A percentile compares a stretch with the other conserved stretches of the same genome.
Conservation (phyloP, 2,113 vertebrate species). For the Pseudopodoces humilis region DNA sequence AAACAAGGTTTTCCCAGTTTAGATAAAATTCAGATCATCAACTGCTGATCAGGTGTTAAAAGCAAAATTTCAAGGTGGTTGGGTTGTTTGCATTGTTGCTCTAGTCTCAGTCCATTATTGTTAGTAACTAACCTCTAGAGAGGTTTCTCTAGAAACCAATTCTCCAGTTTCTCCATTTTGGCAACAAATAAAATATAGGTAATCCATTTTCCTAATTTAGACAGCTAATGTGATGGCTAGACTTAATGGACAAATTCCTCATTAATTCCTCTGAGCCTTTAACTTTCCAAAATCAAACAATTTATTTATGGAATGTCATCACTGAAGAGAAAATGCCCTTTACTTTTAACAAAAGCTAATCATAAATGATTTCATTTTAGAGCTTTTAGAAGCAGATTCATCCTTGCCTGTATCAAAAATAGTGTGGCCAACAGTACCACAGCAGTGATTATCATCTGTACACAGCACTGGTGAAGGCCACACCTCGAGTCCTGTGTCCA, state of each 20-base stretch:
- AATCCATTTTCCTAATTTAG: background rate
- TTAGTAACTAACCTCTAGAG: background rate
- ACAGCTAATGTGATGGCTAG: background rate
- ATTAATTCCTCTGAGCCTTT: background rate
- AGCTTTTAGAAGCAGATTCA: background rate
- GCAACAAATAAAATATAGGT: background rate
- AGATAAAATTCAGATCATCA: background rate
- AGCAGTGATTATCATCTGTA: background rate
- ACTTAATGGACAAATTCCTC: background rate
- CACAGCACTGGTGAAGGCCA: background rate
- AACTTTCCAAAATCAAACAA: background rate
- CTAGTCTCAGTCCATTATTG: background rate
- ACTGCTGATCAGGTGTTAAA: background rate
- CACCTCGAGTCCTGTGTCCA: background rate
- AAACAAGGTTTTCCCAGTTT: background rate
- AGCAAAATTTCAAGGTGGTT: background rate
- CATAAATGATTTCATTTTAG: background rate
- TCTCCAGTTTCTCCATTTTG: background rate
- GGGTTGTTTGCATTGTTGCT: background rate
- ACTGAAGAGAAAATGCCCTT: background rate
- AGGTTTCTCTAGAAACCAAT: too few species aligned
- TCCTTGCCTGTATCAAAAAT: background rate
- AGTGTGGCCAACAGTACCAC: background rate
- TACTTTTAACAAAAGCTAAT: background rate
- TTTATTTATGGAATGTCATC: background rate